phyloP scores from a whole-genome alignment of 2,113 vertebrate genomes.

The Triplophysa dalaica region DNA sequence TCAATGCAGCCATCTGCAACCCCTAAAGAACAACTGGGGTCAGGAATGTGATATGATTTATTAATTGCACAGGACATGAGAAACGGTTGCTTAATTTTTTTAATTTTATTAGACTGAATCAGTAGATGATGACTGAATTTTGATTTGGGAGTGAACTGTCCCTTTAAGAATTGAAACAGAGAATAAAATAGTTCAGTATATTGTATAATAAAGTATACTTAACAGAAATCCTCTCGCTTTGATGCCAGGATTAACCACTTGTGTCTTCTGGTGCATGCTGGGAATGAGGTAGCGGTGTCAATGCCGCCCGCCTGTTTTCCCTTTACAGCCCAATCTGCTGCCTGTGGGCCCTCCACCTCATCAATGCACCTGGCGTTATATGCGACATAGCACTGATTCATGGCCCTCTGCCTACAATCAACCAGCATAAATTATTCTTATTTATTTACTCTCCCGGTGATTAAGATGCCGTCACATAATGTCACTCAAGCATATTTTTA shows the following conservation, averaged over 20 bases:
- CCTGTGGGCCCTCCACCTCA: slow-evolving; percentile 65
- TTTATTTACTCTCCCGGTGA: slow-evolving; percentile 82
- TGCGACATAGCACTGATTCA: slow-evolving; percentile 74
- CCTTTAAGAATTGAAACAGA: not conserved
- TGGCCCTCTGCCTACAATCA: slow-evolving; percentile 72
- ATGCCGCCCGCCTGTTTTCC: slow-evolving; percentile 53
- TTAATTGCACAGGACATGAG: slow-evolving; percentile 2
- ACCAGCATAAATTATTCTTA: slow-evolving; percentile 82
- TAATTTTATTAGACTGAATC: not conserved
- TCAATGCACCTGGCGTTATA: slow-evolving; percentile 68
- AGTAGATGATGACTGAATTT: no score
- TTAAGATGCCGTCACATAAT: slow-evolving; percentile 81
- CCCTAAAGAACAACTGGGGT: not conserved
- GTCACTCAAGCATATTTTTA: slow-evolving; percentile 80
- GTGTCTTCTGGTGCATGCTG: slow-evolving; percentile 61
- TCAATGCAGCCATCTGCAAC: slow-evolving; percentile 16
- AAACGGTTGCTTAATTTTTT: not conserved
- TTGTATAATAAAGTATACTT: not conserved
- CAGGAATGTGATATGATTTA: slow-evolving; percentile 18
- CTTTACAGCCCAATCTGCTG: slow-evolving; percentile 69
- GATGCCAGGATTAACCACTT: not conserved
- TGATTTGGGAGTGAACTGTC: no score
- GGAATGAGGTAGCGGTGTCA: slow-evolving; percentile 62
- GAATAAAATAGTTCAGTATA: not conserved
- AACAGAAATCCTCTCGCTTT: not conserved